These are phyloP conservation scores for Diaprepes abbreviatus DNA, from an alignment of 2,888 invertebrate genomes.

Conservation along the genomic window DNA sequence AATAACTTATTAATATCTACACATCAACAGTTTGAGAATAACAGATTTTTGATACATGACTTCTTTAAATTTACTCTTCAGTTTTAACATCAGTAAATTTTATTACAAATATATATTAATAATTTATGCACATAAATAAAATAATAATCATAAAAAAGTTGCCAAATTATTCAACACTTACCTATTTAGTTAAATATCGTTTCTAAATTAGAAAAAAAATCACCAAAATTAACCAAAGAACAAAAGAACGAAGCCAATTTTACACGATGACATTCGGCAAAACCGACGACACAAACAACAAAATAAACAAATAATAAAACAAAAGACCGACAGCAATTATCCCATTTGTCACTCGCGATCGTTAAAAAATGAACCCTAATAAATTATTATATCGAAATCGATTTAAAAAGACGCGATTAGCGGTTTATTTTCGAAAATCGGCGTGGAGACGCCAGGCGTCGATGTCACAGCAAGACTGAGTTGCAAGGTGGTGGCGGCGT, in stretches of 20 bases:
- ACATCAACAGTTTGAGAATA: too few relatives aligned
- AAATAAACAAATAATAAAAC: conserved; percentile 3
- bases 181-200: neutral
- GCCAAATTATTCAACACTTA: too few relatives aligned
- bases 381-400: conserved; percentile 23
- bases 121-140: too few relatives aligned
- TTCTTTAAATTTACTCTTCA: too few relatives aligned
- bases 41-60: too few relatives aligned
- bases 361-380: neutral
- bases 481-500: conserved; percentile 34
- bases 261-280: conserved; percentile 1
- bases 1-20: too few relatives aligned
- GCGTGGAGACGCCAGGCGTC: conserved; percentile 24
- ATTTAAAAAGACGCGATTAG: conserved; percentile 17
- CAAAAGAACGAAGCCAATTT: conserved; percentile 17
- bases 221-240: neutral
- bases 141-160: too few relatives aligned
- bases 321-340: neutral
- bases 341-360: conserved; percentile 13
- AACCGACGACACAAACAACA: neutral
- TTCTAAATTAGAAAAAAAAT: neutral
- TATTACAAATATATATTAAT: too few relatives aligned
- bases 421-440: conserved; percentile 12
- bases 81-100: too few relatives aligned
- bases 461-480: conserved; percentile 29